Evolutionary conservation across 2,888 invertebrate genomes (phyloP), one percentile per base, ranked within the genome.

Genomic region (Polia nebulosa): DNA sequence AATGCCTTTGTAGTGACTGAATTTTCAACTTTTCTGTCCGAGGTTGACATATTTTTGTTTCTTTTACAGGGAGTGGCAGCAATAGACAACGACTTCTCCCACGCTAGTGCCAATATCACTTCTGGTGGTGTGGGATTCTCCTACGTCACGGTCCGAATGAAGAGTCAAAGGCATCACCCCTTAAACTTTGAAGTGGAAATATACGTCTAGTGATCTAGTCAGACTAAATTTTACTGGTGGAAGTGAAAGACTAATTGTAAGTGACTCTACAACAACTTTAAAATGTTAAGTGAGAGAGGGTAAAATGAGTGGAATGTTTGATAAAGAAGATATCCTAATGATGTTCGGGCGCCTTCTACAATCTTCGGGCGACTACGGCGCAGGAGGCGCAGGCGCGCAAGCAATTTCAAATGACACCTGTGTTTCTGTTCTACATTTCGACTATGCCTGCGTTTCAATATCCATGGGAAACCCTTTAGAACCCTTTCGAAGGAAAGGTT

Each of bases 171-270:
- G 55, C 94, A 94, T 71, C 95, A 95, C 62, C 95, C 95, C 0
- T 84, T 95, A 22, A 95, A 95, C 84, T 95, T 94, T 59, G 95
- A 95, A 87, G 90, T 95, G 3, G 95, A 95, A 87, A 93, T 95
- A 60, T 95, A 95, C 76, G 90, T 93, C 55, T 95, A 91, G 79
- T 74, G 51, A 47, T 93, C 55, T 95, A 91, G 78, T 74, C 52
- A 51, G 63, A 69, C 29, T 36, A 36, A 6, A 49, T n/a, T n/a
- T n/a, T n/a, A n/a, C n/a, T 53, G 62, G 32, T 62, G 36, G 13
- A 61, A 41, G 47, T 57, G 9, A 34, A 27, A 29, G 3, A 7
- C 15, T 57, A 9, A 47, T 17, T 45, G 29, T 53, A 70, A 61
- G 13, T 11, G 32, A 77, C 61, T 61, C 15, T 47, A 45, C 22